phyloP scores from a whole-genome alignment of 2,888 invertebrate species.

The Biston betularia region DNA sequence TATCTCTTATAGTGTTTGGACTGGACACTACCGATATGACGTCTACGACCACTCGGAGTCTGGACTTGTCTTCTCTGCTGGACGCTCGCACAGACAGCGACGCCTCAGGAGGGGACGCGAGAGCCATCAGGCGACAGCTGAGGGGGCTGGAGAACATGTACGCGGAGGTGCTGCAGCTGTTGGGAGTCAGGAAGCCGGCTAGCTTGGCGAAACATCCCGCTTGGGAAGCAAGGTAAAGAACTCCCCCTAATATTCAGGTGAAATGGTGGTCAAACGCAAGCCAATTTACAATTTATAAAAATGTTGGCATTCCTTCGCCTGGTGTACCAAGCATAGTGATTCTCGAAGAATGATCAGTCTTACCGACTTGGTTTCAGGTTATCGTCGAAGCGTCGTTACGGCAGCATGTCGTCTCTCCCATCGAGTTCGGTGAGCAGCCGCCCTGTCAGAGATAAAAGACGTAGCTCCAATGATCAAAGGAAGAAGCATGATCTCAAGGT shows the following conservation, averaged over 20 bases:
- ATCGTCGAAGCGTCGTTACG: slow-evolving; percentile 88
- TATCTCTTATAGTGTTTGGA: slow-evolving; percentile 86
- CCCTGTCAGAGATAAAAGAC: slow-evolving; percentile 90
- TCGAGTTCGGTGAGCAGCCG: slow-evolving; percentile 93
- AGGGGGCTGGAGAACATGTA: slow-evolving; percentile 95
- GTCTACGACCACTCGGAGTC: slow-evolving; percentile 91
- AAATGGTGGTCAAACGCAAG: no score
- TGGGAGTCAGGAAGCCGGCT: slow-evolving; percentile 71
- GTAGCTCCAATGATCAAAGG: slow-evolving; percentile 88
- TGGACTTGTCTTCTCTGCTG: slow-evolving; percentile 92
- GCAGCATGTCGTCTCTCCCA: slow-evolving; percentile 93
- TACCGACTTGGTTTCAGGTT: slow-evolving; percentile 58
- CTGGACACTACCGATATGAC: slow-evolving; percentile 91
- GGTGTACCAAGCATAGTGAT: no score
- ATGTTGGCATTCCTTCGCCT: no score
- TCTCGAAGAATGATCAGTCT: no score
- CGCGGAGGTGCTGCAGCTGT: slow-evolving; percentile 89
- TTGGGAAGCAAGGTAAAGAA: slow-evolving; percentile 63
- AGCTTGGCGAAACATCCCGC: slow-evolving; percentile 58
- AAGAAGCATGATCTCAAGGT: slow-evolving; percentile 91
- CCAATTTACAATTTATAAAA: no score
- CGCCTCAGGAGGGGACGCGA: slow-evolving; percentile 88
- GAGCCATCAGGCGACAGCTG: slow-evolving; percentile 92
- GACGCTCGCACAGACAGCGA: slow-evolving; percentile 92
- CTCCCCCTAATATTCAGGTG: no score